Base-by-base conservation (phyloP, 2,797 vertebrate species). In the Intellagama lesueurii region DNA sequence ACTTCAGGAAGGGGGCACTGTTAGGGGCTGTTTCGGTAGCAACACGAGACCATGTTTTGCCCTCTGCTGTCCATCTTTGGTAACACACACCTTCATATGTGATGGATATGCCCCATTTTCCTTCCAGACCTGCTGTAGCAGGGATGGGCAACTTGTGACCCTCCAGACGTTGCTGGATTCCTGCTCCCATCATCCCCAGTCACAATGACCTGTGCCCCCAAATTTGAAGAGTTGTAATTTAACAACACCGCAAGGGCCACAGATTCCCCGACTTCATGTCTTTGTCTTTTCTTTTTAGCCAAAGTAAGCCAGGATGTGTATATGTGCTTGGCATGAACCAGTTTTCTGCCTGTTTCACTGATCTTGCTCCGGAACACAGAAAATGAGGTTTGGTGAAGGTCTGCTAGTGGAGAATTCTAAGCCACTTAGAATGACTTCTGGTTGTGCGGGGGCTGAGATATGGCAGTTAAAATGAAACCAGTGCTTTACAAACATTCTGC, bases 41-140 rank as follows among this genome's bases (percentile, higher is more conserved):
- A 3, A 30, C 4, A 16, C 17, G 70, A 80, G 2, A 14, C 12
- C 8, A 28, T 30, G 40, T 70, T 73, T 76, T 84, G 35, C 89
- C 79, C 89, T 52, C 89, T 90, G 89, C 84, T 77, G 89, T 40
- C 72, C 4, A 1, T 26, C 1, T 17, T 69, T 26, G 70, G 30
- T 81, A 89, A 66, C 35, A 17, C 70, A 86, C 0, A 2, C 3
- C 17, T 30, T 28, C n/a, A 14, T 30, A 75, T 0, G 14, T 49
- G 30, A 28, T 24, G 77, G 12, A 17, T 30, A 8, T 24, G 9
- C n/a, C 5, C 19, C 60, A 28, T 26, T 44, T 77, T 47, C 40
- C 44, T 26, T 77, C 32, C 72, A 35, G 32, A 40, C 17, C 14
- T 32, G n/a, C 72, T 19, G 72, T 22, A 35, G 72, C 30, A 72